Evolutionary conservation across 1,140 invertebrate genomes (phyloP), one percentile per base, ranked within the genome.

Genomic region (Brachionus asplanchnoidis): DNA sequence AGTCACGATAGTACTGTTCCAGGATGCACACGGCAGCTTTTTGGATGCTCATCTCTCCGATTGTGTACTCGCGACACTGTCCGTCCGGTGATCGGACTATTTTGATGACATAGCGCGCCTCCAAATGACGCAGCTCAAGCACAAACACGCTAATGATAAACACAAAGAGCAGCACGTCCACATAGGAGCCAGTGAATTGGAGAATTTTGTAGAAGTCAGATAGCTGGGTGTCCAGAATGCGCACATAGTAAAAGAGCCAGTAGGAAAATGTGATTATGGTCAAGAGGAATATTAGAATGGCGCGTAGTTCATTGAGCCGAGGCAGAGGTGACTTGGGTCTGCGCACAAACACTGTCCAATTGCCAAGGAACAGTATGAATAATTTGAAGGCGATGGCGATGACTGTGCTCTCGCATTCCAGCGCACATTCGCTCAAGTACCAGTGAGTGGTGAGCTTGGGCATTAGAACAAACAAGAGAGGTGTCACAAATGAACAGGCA

Each of bases 161-260:
- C 87, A 98, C 94, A 89, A 97, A 98, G 4, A 99, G 91, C 56
- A 99, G 90, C 1, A 96, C 95, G 89, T 98, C 96, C 1, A 95
- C 93, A 87, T 97, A 92, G 87, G 94, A 95, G 14, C 94, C 94
- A 14, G 96, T 94, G 89, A 97, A 97, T 85, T 93, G 93, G 2
- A 98, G 95, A 86, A 97, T 92, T 68, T 93, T 93, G 73, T 87
- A 87, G 86, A 87, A 89, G 14, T 86, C 85, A 44, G 88, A 84
- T 83, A 88, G 85, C 87, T 88, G 80, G 85, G 89, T 87, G 88
- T 91, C 88, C 85, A 91, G 84, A 86, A 95, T 93, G 92, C 97
- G 93, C 60, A 97, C 95, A 86, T 95, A 93, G 88, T 98, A 99
- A 89, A 99, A 99, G 0, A 99, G 91, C 97, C 97, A 99, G 90